These are phyloP conservation scores for Agonopterix arenella DNA, from an alignment of 2,888 invertebrate species.

Conservation along the genomic window DNA sequence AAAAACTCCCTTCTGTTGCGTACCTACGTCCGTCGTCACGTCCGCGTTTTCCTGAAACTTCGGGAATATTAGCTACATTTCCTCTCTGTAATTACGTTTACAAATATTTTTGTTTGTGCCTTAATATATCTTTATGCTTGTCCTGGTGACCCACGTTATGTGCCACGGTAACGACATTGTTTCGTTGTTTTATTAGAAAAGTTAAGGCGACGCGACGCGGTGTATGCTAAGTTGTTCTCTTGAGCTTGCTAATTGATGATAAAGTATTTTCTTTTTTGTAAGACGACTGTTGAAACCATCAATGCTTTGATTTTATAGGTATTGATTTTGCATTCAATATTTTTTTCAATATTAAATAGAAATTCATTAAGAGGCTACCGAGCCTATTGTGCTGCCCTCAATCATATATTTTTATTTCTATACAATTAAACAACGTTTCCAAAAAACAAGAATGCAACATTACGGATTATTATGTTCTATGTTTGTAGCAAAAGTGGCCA, in stretches of 20 bases:
- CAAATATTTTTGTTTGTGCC: conserved; percentile 52
- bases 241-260: not conserved
- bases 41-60: conserved; percentile 43
- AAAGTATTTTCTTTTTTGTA: too few species aligned
- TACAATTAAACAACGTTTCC: too few species aligned
- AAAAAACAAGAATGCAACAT: too few species aligned
- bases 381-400: too few species aligned
- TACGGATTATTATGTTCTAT: too few species aligned
- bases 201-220: conserved; percentile 4
- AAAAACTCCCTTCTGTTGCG: conserved; percentile 55
- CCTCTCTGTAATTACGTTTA: conserved; percentile 53
- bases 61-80: conserved; percentile 46
- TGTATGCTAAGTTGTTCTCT: conserved; percentile 1
- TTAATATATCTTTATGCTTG: conserved; percentile 54
- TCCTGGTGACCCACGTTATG: conserved; percentile 38
- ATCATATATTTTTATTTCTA: too few species aligned
- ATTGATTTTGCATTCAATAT: too few species aligned
- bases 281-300: too few species aligned
- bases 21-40: conserved; percentile 41
- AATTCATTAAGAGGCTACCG: too few species aligned
- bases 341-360: too few species aligned
- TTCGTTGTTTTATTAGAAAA: conserved; percentile 12
- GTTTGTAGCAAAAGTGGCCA: too few species aligned
- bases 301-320: too few species aligned
- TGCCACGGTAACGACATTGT: conserved; percentile 9